Evolutionary conservation across 2,797 vertebrate genomes (phyloP).

Genomic region (Falco cherrug): DNA sequence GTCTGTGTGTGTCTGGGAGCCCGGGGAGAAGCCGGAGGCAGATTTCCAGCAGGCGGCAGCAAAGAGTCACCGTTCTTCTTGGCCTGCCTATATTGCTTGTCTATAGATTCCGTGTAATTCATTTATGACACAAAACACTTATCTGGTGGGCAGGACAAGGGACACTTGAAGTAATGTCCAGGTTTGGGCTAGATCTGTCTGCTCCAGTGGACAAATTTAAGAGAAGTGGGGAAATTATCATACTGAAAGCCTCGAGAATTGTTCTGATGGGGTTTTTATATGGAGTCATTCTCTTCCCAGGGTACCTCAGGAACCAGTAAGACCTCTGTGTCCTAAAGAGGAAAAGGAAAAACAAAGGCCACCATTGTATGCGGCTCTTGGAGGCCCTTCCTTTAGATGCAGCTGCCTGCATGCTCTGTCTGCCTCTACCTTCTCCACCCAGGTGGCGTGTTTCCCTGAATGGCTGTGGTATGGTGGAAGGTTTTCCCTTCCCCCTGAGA

Average conservation of each 20-base stretch:
- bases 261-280: neutral
- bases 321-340: neutral
- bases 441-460: rapidly evolving
- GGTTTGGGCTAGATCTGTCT: neutral
- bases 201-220: neutral
- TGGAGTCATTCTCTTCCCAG: neutral
- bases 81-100: neutral
- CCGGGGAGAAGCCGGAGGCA: neutral
- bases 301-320: neutral
- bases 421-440: neutral
- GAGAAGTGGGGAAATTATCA: neutral
- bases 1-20: neutral
- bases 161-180: neutral
- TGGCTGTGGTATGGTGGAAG: rapidly evolving
- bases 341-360: neutral
- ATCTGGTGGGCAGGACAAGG: neutral
- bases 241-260: neutral
- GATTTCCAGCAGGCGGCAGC: conserved; percentile 49
- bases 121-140: neutral
- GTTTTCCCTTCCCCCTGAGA: neutral
- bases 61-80: neutral
- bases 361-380: neutral
- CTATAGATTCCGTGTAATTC: neutral
- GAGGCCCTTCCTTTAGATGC: neutral
- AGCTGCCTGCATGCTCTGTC: neutral